Evolutionary conservation across 37 sponge, comb jelly and placozoan genomes (phyloP).

Genomic region (Axinella damicornis): DNA sequence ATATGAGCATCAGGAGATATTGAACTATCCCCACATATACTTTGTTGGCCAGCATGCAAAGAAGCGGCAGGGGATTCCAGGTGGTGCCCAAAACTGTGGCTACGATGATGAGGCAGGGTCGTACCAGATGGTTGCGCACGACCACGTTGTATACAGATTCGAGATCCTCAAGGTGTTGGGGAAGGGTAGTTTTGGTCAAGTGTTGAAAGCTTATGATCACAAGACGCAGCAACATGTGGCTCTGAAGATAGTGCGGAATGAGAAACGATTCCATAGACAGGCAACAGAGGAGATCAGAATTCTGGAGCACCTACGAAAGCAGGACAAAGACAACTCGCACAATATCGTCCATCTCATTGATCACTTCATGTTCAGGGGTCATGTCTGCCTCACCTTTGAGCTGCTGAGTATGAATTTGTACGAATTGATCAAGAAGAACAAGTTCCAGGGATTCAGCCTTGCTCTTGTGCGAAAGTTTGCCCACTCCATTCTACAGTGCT

Average conservation of each 20-base stretch:
- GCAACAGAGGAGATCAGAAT: conserved; percentile 95
- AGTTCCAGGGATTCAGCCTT: conserved; percentile 98
- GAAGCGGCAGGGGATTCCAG: conserved; percentile 89
- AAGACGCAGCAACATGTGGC: conserved; percentile 93
- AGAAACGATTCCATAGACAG: conserved; percentile 97
- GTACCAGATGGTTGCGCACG: conserved; percentile 88
- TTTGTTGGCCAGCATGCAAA: conserved; percentile 95
- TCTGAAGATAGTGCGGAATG: conserved; percentile 95
- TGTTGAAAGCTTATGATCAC: conserved; percentile 97
- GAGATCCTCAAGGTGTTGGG: conserved; percentile 95
- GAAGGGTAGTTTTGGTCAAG: conserved; percentile 99
- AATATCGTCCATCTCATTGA: conserved; percentile 97
- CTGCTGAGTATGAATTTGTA: conserved; percentile 98
- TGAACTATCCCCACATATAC: conserved; percentile 84
- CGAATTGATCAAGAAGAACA: conserved; percentile 99
- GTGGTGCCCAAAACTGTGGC: conserved; percentile 87
- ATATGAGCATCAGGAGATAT: conserved; percentile 96
- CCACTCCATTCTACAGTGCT: conserved; percentile 95
- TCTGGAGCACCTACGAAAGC: conserved; percentile 90
- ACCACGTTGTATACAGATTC: conserved; percentile 95
- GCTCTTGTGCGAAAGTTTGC: conserved; percentile 98
- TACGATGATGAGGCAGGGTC: conserved; percentile 95
- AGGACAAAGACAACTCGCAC: conserved; percentile 90
- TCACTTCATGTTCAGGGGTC: conserved; percentile 94
- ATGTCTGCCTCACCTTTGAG: conserved; percentile 98